Conservation (phyloP, 2,797 vertebrate species). For the Pangasius mekongensis region DNA sequence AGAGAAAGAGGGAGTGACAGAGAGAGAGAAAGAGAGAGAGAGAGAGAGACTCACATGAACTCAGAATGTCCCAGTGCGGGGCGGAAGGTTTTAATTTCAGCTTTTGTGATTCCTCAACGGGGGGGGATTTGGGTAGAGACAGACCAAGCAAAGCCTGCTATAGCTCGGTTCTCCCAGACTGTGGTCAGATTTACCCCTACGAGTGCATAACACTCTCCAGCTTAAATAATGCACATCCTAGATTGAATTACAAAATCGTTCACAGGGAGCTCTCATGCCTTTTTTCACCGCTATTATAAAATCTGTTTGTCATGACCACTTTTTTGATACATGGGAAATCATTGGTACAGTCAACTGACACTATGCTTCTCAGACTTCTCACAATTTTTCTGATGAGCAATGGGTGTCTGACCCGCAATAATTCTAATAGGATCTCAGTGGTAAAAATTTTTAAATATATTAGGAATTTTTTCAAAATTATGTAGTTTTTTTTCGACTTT, state of each 20-base stretch:
- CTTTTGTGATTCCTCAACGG: slow-evolving; percentile 51
- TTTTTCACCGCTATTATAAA: slow-evolving; percentile 65
- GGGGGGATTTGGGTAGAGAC: slow-evolving; percentile 37
- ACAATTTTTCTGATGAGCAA: background rate
- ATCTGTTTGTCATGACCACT: slow-evolving; percentile 62
- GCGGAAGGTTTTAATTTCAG: slow-evolving; percentile 74
- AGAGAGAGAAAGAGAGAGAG: background rate
- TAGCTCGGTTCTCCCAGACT: slow-evolving; percentile 56
- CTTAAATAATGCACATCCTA: slow-evolving; percentile 68
- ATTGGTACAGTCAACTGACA: slow-evolving; percentile 7
- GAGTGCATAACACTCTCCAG: slow-evolving; percentile 68
- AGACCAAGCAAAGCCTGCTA: slow-evolving; percentile 48
- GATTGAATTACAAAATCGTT: slow-evolving; percentile 72
- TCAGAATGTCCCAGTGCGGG: slow-evolving; percentile 63
- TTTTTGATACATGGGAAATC: slow-evolving; percentile 52
- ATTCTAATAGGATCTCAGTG: background rate
- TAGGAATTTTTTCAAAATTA: background rate
- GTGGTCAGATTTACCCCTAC: slow-evolving; percentile 59
- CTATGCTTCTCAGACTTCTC: background rate
- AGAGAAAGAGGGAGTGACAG: background rate
- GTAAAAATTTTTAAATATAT: background rate
- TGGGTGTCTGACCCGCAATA: background rate
- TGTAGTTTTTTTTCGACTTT: background rate
- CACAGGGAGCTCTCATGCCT: slow-evolving; percentile 64
- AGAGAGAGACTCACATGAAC: slow-evolving; percentile 66